Conservation (phyloP, 2,797 vertebrate species). For the Graptemys geographica region DNA sequence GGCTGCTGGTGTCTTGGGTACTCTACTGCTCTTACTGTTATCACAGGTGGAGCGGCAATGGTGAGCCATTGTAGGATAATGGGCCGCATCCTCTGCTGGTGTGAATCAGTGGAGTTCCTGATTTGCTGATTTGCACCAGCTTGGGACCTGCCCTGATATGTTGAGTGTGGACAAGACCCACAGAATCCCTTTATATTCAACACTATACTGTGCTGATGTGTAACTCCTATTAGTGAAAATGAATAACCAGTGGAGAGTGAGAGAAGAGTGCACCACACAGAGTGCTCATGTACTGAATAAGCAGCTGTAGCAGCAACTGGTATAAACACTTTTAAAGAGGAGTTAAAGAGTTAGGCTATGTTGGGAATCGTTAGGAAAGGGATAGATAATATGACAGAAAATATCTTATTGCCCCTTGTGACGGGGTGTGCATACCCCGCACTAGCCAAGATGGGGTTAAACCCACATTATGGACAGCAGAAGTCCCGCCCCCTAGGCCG, state of each 20-base stretch:
- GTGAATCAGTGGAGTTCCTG: background rate
- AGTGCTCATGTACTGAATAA: background rate
- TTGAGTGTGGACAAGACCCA: background rate
- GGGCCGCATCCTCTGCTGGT: rapidly evolving
- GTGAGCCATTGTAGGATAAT: background rate
- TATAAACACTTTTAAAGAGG: background rate
- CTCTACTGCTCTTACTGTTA: background rate
- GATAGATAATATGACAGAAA: too few species aligned
- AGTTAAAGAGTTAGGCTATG: background rate
- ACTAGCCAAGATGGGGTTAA: too few species aligned
- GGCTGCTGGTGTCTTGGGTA: background rate
- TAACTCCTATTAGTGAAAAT: background rate
- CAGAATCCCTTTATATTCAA: background rate
- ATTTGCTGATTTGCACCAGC: background rate
- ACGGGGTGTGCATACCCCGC: too few species aligned
- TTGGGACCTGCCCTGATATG: background rate
- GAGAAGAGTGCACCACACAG: background rate
- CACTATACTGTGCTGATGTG: background rate
- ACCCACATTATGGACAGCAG: too few species aligned
- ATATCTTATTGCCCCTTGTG: too few species aligned
- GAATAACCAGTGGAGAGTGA: background rate
- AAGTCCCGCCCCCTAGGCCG: too few species aligned
- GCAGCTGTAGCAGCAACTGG: background rate
- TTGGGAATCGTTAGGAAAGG: too few species aligned
- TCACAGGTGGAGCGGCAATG: background rate